Percentiles rank a stretch among this genome's conserved stretches.
phyloP scores from a whole-genome alignment of 2,113 vertebrate species.

The Gulo gulo region DNA sequence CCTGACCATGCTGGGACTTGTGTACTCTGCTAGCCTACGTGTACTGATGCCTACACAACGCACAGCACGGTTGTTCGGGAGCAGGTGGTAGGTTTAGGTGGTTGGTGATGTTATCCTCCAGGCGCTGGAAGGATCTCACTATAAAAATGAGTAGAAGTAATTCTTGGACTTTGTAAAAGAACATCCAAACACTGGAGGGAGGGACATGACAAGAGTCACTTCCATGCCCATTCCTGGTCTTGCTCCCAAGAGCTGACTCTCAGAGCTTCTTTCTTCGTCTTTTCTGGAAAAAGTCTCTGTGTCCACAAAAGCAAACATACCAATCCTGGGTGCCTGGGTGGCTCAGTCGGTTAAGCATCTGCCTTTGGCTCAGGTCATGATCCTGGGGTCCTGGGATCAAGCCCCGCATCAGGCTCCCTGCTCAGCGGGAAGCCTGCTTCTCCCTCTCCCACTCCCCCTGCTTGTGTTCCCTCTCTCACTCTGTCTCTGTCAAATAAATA shows the following conservation, averaged over 20 bases:
- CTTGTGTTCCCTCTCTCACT: too few species aligned
- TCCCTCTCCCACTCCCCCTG: too few species aligned
- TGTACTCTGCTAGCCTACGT: not conserved
- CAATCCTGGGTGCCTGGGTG: too few species aligned
- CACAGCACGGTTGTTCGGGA: not conserved
- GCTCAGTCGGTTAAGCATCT: too few species aligned
- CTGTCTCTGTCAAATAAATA: too few species aligned
- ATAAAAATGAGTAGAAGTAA: not conserved
- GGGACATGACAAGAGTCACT: not conserved
- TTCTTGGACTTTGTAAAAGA: not conserved
- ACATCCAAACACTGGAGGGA: not conserved
- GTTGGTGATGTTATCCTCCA: not conserved
- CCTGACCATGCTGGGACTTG: not conserved
- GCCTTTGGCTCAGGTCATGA: too few species aligned
- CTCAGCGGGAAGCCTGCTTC: too few species aligned
- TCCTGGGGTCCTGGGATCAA: too few species aligned
- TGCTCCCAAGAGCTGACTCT: not conserved
- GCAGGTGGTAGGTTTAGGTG: not conserved
- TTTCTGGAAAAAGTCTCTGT: not conserved
- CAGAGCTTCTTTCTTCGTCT: not conserved
- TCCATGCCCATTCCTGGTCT: not conserved
- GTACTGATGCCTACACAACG: not conserved
- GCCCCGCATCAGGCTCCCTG: too few species aligned
- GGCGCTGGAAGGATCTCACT: not conserved
- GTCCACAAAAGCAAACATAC: not conserved